Evolutionary conservation across 1,140 invertebrate genomes (phyloP).

Genomic region (Drosophila equinoxialis): DNA sequence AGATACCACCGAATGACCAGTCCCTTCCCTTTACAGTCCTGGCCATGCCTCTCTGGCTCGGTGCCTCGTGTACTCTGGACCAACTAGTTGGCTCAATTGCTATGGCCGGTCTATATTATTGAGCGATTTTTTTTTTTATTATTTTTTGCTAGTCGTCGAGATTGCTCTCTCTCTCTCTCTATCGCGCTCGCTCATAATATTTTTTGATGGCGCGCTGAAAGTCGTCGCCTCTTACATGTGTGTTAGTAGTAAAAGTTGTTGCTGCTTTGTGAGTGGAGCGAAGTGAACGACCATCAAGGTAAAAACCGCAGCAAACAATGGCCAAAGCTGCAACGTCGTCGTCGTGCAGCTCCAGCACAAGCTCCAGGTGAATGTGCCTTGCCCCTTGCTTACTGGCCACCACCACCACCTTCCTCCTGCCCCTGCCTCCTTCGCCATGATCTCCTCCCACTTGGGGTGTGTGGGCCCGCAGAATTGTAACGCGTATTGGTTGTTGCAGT

Average conservation of each 20-base stretch:
- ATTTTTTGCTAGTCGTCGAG: slow-evolving; percentile 23
- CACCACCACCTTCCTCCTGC: slow-evolving; percentile 2
- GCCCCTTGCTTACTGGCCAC: slow-evolving; percentile 25
- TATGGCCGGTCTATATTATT: slow-evolving; percentile 80
- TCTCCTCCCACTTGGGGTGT: slow-evolving; percentile 56
- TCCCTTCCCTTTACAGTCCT: slow-evolving; percentile 1
- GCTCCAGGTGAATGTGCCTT: slow-evolving; percentile 76
- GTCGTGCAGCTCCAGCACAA: slow-evolving; percentile 27
- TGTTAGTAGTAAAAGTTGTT: slow-evolving; percentile 82
- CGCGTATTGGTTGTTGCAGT: slow-evolving; percentile 50
- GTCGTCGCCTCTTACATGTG: slow-evolving; percentile 63
- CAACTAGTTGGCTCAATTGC: slow-evolving; percentile 81
- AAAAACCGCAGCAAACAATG: slow-evolving; percentile 74
- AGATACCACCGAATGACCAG: slow-evolving; percentile 48
- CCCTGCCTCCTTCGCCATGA: slow-evolving; percentile 16
- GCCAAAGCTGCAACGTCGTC: slow-evolving; percentile 64
- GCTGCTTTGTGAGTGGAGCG: slow-evolving; percentile 48
- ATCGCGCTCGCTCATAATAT: slow-evolving; percentile 69
- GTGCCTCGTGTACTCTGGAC: slow-evolving; percentile 26
- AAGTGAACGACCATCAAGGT: slow-evolving; percentile 81
- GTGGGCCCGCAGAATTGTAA: slow-evolving; percentile 78
- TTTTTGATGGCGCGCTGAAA: slow-evolving; percentile 80
- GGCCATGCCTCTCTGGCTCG: slow-evolving; percentile 15
- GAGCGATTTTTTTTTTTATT: slow-evolving; percentile 75
- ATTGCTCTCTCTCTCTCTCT: neutral